phyloP scores from a whole-genome alignment of 2,888 invertebrate genomes.

The Drosophila mercatorum region DNA sequence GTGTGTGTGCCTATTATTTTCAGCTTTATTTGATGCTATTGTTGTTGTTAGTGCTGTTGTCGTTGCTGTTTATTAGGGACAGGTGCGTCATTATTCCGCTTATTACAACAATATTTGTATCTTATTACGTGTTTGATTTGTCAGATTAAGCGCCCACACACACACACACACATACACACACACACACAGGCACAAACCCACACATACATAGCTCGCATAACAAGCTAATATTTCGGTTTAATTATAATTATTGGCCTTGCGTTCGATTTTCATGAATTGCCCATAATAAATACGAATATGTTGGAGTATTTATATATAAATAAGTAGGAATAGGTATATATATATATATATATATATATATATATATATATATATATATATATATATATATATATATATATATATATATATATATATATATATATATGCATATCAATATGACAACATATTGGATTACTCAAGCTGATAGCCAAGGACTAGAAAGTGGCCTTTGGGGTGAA shows the following conservation, averaged over 20 bases:
- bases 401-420: too few relatives aligned
- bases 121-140: slow-evolving; percentile 4
- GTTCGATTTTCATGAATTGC: slow-evolving; percentile 1
- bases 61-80: slow-evolving; percentile 38
- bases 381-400: too few relatives aligned
- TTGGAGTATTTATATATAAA: too few relatives aligned
- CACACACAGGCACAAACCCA: slow-evolving; percentile 1
- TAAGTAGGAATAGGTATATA: too few relatives aligned
- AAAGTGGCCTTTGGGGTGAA: too few relatives aligned
- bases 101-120: slow-evolving; percentile 24
- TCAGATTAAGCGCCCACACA: slow-evolving; percentile 20
- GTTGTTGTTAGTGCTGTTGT: not conserved
- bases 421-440: not conserved
- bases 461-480: not conserved
- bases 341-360: not conserved
- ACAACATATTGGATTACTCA: not conserved
- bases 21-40: slow-evolving; percentile 21
- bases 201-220: not conserved
- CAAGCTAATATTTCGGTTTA: slow-evolving; percentile 20
- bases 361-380: not conserved
- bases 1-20: slow-evolving; percentile 18
- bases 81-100: slow-evolving; percentile 49
- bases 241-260: slow-evolving; percentile 10
- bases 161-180: slow-evolving; percentile 4
- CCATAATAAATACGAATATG: not conserved